Conservation (phyloP, 1,140 invertebrate genomes). For the Drosophila nigrodunni region DNA sequence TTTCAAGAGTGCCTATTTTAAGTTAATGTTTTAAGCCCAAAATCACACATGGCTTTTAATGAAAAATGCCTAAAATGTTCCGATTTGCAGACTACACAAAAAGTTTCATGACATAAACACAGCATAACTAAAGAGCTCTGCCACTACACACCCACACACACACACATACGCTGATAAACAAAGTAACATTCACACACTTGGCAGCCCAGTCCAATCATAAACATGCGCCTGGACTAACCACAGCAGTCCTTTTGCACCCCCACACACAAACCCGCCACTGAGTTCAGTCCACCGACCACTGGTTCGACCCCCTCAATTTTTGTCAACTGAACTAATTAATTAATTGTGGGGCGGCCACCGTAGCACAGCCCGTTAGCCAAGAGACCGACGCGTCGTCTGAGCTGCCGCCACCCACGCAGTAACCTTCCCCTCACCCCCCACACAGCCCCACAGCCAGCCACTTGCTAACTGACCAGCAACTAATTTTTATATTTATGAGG, state of each 20-base stretch:
- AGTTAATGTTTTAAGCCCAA: too few relatives aligned
- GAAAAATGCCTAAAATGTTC: neutral
- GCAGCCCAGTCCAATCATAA: constrained; percentile 67
- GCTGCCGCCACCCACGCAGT: neutral
- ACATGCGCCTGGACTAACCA: constrained; percentile 59
- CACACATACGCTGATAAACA: constrained; percentile 18
- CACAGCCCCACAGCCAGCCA: constrained; percentile 37
- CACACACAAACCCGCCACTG: neutral
- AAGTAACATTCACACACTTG: constrained; percentile 23
- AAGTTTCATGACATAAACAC: neutral
- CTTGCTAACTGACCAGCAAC: constrained; percentile 81
- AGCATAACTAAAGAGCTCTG: neutral
- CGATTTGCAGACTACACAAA: neutral
- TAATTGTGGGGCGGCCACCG: constrained; percentile 74
- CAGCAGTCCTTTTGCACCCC: constrained; percentile 33
- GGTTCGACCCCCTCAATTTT: constrained; percentile 70
- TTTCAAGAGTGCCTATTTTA: too few relatives aligned
- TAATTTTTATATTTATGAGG: constrained; percentile 82
- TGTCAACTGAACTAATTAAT: constrained; percentile 83
- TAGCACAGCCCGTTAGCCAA: constrained; percentile 59
- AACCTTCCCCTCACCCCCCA: neutral
- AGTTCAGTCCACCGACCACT: neutral
- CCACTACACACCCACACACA: constrained; percentile 25
- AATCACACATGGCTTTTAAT: too few relatives aligned
- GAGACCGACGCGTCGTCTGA: constrained; percentile 53